phyloP scores from a whole-genome alignment of 2,888 invertebrate species.

The Agrotis puta region DNA sequence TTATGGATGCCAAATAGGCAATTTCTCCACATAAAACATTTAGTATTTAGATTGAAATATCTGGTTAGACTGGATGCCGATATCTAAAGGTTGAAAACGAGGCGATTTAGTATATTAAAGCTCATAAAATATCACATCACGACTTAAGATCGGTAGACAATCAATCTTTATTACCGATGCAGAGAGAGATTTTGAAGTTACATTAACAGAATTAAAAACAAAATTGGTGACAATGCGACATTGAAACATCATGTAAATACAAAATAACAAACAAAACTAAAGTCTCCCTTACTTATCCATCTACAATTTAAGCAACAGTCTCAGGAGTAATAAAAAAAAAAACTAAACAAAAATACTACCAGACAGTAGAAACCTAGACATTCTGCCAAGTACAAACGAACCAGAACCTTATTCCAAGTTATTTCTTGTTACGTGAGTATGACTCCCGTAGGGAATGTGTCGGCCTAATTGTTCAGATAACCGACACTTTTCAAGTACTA shows the following conservation, averaged over 20 bases:
- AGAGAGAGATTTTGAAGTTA: too few species aligned
- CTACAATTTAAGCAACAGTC: slow-evolving; percentile 25
- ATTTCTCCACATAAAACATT: too few species aligned
- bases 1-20: neutral
- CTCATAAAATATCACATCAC: too few species aligned
- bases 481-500: slow-evolving; percentile 54
- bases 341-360: slow-evolving; percentile 13
- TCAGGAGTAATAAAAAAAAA: slow-evolving; percentile 48
- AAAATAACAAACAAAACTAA: slow-evolving; percentile 18
- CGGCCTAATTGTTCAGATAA: slow-evolving; percentile 69
- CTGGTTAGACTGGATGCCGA: too few species aligned
- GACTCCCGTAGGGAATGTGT: slow-evolving; percentile 61
- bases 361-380: slow-evolving; percentile 18
- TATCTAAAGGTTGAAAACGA: too few species aligned
- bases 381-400: slow-evolving; percentile 26
- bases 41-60: too few species aligned
- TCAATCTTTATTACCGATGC: too few species aligned
- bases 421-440: slow-evolving; percentile 56
- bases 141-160: too few species aligned
- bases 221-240: too few species aligned
- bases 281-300: slow-evolving; percentile 16
- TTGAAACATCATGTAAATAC: neutral
- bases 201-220: too few species aligned
- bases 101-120: too few species aligned
- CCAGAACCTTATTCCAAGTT: slow-evolving; percentile 31